Conservation (phyloP, 1,140 invertebrate genomes). For the Zophobas morio region DNA sequence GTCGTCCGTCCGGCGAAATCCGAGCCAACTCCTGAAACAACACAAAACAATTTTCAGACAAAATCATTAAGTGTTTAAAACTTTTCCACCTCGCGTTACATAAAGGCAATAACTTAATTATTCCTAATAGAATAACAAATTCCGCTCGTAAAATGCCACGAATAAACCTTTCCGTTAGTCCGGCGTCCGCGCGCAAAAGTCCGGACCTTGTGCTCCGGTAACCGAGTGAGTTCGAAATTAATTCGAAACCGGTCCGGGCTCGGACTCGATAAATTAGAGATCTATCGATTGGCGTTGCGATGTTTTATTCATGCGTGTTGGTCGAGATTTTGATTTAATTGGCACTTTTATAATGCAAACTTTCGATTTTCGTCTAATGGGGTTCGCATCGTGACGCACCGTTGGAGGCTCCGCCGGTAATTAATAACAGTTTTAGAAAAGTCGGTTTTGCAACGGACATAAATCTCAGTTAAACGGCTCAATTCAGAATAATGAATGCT, state of each 20-base stretch:
- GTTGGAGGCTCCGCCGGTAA: slow-evolving; percentile 22
- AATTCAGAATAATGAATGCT: slow-evolving; percentile 13
- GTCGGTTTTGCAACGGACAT: background rate
- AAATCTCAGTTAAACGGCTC: slow-evolving; percentile 14
- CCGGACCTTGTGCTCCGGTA: slow-evolving; percentile 21
- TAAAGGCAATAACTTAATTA: slow-evolving; percentile 16
- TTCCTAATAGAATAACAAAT: slow-evolving; percentile 28
- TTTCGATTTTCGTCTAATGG: slow-evolving; percentile 27
- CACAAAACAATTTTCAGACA: no score
- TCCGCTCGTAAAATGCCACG: slow-evolving; percentile 5
- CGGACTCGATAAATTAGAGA: slow-evolving; percentile 26
- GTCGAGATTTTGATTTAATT: slow-evolving; percentile 33
- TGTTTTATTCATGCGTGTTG: slow-evolving; percentile 35
- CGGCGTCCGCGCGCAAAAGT: background rate
- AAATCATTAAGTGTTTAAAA: no score
- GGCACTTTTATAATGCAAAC: slow-evolving; percentile 31
- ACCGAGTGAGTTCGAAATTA: slow-evolving; percentile 18
- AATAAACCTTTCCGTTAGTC: slow-evolving; percentile 12
- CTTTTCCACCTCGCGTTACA: no score
- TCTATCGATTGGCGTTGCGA: slow-evolving; percentile 16
- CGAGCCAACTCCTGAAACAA: no score
- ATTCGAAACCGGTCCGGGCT: slow-evolving; percentile 23
- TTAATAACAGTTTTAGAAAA: slow-evolving; percentile 9
- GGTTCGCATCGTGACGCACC: slow-evolving; percentile 16
- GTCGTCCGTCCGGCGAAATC: no score